Base-by-base conservation (phyloP, 2,888 invertebrate genomes). In the Heteropelma amictum region DNA sequence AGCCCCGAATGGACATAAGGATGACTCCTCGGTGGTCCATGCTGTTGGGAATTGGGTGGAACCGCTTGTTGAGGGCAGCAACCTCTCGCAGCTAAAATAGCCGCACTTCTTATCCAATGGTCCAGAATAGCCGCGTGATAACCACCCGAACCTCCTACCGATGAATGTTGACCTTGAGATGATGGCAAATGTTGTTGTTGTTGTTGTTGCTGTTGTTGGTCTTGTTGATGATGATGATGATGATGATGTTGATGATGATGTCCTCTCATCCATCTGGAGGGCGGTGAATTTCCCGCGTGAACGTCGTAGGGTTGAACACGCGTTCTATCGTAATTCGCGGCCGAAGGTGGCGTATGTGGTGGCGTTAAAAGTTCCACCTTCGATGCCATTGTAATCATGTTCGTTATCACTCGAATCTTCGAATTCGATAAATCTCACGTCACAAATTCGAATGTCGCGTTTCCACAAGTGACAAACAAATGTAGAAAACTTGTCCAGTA, bases 31-130 rank as follows among this genome's bases (percentile, higher is more conserved):
- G 21, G 74, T 38, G 77, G 51, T 33, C 80, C 92, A 92, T 3
- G 93, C 91, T 72, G 90, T 88, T 71, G 71, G 4, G 71, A 30
- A 0, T 68, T 30, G 1, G 72, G 21, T 12, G 84, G 77, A 3
- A 78, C 83, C 51, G 81, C 79, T 2, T 74, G 91, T 58, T 91
- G 90, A 54, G 92, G 90, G 80, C 91, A 92, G 72, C 88, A 88
- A 7, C 85, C 84, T n/a, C 88, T 79, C 2, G 82, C 85, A 0
- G 88, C 86, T 5, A 88, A 28, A 2, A 87, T 60, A 0, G 87
- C 86, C 0, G 88, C 87, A 10, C 83, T 85, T 6, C 87, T 80
- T 7, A 88, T 54, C 88, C 87, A 88, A 54, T 85, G 87, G 67
- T 87, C 86, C 6, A 88, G 65, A 47, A 87, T 84, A 0, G 83